Base-by-base conservation (phyloP, 2,888 invertebrate genomes). In the Argyra leucocephala region DNA sequence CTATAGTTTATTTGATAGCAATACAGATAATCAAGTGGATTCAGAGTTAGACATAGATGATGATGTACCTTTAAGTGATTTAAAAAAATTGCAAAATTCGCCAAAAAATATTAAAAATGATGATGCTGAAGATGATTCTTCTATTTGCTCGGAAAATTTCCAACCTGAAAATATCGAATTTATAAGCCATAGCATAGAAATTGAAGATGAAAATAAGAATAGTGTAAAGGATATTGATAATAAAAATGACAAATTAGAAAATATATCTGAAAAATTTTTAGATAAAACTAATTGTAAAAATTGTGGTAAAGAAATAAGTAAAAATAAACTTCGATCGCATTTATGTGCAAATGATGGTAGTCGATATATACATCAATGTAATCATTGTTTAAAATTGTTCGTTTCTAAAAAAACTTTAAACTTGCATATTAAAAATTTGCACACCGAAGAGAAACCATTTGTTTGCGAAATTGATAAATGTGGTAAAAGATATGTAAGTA, bases 381-480 rank as follows among this genome's bases (percentile, higher is more conserved):
- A 61, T 3, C 9, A 2, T 10, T 61, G 61, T 21, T 24, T 21
- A 3, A 61, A 61, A 61, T 21, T 61, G 9, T 61, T 61, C n/a
- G 31, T 61, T 31, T 61, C 61, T 2, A 21, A 61, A 9, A 61
- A 61, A 61, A 61, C 31, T 61, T 12, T 61, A 31, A 21, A 61
- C 18, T 24, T 61, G 6, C 61, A 61, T 61, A 24, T 24, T 9
- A 61, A 26, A 26, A 61, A 31, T 61, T n/a, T 24, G 1, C 61
- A 61, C 18, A 24, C 24, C n/a, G 61, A 61, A 26, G 48, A 48
- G 5, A 24, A 26, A 24, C 31, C 24, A 26, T 61, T 61, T 61
- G 7, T 24, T 21, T 61, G 61, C 31, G 12, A 18, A 21, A 18
- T 61, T 3, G 21, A 31, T 15, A 3, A 31, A 9, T 61, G 61